phyloP scores from a whole-genome alignment of 2,888 invertebrate genomes.

The Lithophane semibrunnea region DNA sequence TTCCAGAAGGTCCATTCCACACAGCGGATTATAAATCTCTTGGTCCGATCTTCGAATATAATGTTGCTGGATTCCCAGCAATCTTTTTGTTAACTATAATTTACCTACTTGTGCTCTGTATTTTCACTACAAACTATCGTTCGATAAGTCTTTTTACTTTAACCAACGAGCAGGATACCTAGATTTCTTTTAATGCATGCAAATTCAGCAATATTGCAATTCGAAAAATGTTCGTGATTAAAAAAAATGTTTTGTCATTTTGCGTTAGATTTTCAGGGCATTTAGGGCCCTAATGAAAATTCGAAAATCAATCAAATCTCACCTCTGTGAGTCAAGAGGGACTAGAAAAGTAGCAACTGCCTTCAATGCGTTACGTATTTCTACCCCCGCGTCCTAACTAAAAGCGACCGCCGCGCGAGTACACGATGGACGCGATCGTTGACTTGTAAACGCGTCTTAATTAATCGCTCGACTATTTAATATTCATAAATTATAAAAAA shows the following conservation, averaged over 20 bases:
- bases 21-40: not conserved
- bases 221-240: not conserved
- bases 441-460: no score
- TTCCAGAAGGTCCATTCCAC: conserved; percentile 1
- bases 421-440: no score
- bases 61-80: not conserved
- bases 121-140: not conserved
- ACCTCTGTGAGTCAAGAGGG: not conserved
- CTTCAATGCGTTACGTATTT: no score
- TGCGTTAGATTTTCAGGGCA: not conserved
- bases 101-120: not conserved
- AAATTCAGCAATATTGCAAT: not conserved
- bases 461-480: no score
- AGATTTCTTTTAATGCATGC: not conserved
- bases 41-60: not conserved
- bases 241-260: not conserved
- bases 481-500: no score
- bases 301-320: not conserved
- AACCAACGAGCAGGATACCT: not conserved
- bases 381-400: no score
- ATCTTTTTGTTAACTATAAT: not conserved
- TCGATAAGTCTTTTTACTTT: not conserved
- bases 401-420: no score
- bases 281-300: no score
- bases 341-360: no score